These are phyloP conservation scores for Orthonevra nobilis DNA, from an alignment of 2,888 invertebrate species.

Conservation along the genomic window DNA sequence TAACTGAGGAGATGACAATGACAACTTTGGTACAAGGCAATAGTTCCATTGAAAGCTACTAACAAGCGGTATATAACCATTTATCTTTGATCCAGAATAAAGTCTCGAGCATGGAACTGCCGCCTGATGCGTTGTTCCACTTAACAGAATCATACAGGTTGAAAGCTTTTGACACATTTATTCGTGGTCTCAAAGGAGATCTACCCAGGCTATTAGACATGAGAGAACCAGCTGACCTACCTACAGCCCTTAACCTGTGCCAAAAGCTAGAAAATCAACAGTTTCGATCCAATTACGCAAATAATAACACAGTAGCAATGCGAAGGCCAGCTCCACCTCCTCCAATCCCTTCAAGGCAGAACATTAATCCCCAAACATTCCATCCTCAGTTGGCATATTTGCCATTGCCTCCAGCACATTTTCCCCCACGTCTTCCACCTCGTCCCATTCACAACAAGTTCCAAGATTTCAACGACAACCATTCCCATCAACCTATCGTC, in stretches of 20 bases:
- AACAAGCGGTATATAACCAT: slow-evolving; percentile 62
- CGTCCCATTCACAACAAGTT: neutral
- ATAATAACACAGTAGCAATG: neutral
- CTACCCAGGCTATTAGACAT: slow-evolving; percentile 16
- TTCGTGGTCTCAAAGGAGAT: slow-evolving; percentile 63
- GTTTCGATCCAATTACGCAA: neutral
- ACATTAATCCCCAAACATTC: neutral
- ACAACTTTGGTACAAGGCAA: neutral
- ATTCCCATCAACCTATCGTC: neutral
- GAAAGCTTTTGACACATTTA: slow-evolving; percentile 70
- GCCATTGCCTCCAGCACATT: neutral
- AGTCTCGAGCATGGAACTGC: slow-evolving; percentile 58
- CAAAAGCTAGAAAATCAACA: slow-evolving; percentile 48
- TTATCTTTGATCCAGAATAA: slow-evolving; percentile 70
- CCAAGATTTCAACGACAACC: neutral
- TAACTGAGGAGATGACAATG: too few relatives aligned
- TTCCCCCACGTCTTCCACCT: neutral
- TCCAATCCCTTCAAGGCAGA: neutral
- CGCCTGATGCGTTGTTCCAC: slow-evolving; percentile 46
- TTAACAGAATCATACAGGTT: slow-evolving; percentile 57
- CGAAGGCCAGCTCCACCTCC: neutral
- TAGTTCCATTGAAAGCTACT: slow-evolving; percentile 47
- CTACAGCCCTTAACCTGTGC: slow-evolving; percentile 55
- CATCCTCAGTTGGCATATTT: neutral
- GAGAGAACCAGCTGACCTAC: slow-evolving; percentile 52